Conservation (phyloP, 2,888 invertebrate genomes). For the Agriopis aurantiaria region DNA sequence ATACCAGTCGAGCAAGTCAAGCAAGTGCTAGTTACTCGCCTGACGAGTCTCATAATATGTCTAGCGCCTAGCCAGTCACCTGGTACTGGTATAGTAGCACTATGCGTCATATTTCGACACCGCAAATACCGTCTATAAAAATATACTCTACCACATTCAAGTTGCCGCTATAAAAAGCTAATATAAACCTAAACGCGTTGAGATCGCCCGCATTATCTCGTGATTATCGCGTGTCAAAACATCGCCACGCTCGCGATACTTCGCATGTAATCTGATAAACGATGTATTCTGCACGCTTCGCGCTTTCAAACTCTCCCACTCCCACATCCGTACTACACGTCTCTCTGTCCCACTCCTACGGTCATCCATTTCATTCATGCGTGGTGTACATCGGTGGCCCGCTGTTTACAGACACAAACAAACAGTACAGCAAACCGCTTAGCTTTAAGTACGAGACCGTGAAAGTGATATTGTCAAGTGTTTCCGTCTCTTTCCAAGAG, state of each 20-base stretch:
- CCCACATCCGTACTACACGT: conserved; percentile 51
- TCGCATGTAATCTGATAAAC: conserved; percentile 87
- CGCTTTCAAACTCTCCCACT: conserved; percentile 69
- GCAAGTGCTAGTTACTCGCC: conserved; percentile 27
- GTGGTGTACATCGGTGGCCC: conserved; percentile 83
- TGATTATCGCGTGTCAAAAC: conserved; percentile 88
- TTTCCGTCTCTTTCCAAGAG: conserved; percentile 76
- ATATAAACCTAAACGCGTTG: conserved; percentile 84
- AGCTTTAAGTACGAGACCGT: conserved; percentile 86
- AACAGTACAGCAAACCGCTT: conserved; percentile 87
- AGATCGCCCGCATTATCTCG: conserved; percentile 86
- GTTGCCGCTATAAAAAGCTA: conserved; percentile 80
- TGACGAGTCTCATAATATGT: conserved; percentile 34
- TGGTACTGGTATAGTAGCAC: conserved; percentile 37
- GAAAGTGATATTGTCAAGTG: conserved; percentile 86
- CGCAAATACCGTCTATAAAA: conserved; percentile 68
- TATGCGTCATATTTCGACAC: conserved; percentile 64
- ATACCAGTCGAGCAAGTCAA: conserved; percentile 25
- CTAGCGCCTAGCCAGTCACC: conserved; percentile 47
- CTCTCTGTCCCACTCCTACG: conserved; percentile 65
- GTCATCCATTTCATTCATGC: conserved; percentile 87
- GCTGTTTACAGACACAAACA: conserved; percentile 87
- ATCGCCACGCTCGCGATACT: conserved; percentile 87
- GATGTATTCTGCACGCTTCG: conserved; percentile 86
- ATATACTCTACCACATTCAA: conserved; percentile 71